Percentiles rank a stretch among this genome's conserved stretches.
Evolutionary conservation across 2,888 invertebrate genomes (phyloP).

Genomic region (Lepidochrysops patricia): DNA sequence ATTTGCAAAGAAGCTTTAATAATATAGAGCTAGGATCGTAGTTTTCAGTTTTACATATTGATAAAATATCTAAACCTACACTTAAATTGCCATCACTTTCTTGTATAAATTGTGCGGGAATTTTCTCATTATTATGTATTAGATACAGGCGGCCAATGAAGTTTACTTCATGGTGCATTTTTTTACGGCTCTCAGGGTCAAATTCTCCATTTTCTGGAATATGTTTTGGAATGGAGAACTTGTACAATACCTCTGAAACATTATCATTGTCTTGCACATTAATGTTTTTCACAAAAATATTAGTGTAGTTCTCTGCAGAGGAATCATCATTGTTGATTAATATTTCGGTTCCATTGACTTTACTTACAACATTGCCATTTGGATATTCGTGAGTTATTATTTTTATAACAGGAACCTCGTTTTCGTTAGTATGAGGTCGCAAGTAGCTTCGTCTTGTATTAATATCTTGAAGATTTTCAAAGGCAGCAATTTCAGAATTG

Average conservation of each 20-base stretch:
- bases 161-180: not conserved
- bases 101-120: conserved; percentile 37
- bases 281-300: not conserved
- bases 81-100: conserved; percentile 29
- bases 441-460: not conserved
- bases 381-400: conserved; percentile 33
- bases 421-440: conserved; percentile 17
- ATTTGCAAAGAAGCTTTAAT: conserved; percentile 31
- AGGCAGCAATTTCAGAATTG: not conserved
- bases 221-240: not conserved
- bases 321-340: conserved; percentile 29
- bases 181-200: not conserved
- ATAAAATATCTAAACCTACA: conserved; percentile 32
- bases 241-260: not conserved
- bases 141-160: conserved; percentile 31
- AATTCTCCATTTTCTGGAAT: not conserved
- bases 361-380: conserved; percentile 31
- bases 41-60: conserved; percentile 28
- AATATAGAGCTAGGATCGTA: conserved; percentile 19
- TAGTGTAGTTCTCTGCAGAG: not conserved
- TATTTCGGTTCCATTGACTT: conserved; percentile 31
- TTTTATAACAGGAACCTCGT: conserved; percentile 27
- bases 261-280: not conserved
- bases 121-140: conserved; percentile 26
- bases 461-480: not conserved